Evolutionary conservation across 2,888 invertebrate species (phyloP), one percentile per base, ranked within the genome.

Genomic region (Phorcus lineatus): DNA sequence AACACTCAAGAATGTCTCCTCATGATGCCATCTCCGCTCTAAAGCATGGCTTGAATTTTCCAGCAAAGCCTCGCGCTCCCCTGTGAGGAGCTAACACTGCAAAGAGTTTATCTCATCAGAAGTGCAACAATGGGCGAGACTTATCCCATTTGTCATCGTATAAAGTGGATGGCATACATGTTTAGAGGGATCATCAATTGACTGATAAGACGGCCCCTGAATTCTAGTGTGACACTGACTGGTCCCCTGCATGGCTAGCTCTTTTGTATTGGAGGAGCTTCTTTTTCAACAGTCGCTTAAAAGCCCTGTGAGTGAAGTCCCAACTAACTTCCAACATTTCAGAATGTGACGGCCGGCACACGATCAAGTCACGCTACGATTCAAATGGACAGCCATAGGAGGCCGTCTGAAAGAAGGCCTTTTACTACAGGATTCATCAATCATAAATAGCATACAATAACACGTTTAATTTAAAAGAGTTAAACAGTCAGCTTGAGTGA

Each of bases 161-260:
- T 31, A 62, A 28, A 62, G 62, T 62, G 62, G 62, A 28, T 28
- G 62, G 24, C 62, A 62, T 31, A 62, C 62, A 62, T 31, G 62
- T 62, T 62, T 62, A 62, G 28, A 62, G 62, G 62, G 62, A 62
- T 62, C 62, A 62, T 62, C 62, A 62, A 62, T 62, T 62, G 62
- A 28, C 62, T 28, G 62, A 62, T 62, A 62, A 62, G 62, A 16
- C 62, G 28, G 62, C 24, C 62, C 62, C 62, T 62, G 62, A 24
- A 62, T 62, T 62, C 62, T 62, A 13, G 13, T 62, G 28, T 62
- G 62, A 62, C 62, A 62, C 28, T 24, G 62, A 62, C 62, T 62
- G 62, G 62, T 62, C 62, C 62, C 62, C 62, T 62, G 62, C 28
- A 62, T 62, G 62, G 62, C 28, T 62, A 28, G 16, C 28, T 31